Conservation (phyloP, 2,888 invertebrate species). For the Eilema sororculum region DNA sequence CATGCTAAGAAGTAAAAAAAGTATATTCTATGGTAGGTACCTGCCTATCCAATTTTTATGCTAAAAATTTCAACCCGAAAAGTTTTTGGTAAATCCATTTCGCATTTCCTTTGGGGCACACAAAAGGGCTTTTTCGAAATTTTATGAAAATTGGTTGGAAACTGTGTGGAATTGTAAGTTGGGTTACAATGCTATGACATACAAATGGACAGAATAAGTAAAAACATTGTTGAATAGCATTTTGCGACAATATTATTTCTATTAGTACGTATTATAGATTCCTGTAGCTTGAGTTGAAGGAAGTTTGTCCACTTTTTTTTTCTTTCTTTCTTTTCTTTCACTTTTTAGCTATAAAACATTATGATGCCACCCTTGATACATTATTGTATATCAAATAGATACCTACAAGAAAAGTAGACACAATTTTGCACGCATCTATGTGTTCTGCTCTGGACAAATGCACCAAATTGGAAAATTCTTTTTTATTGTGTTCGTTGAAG, state of each 20-base stretch:
- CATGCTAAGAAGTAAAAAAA: too few relatives aligned
- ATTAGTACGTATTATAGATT: not conserved
- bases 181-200: constrained; percentile 23
- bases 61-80: constrained; percentile 31
- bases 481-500: too few relatives aligned
- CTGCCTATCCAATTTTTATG: constrained; percentile 32
- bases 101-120: constrained; percentile 31
- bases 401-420: too few relatives aligned
- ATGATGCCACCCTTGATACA: too few relatives aligned
- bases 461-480: too few relatives aligned
- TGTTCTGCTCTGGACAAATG: too few relatives aligned
- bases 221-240: not conserved
- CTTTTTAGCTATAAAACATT: too few relatives aligned
- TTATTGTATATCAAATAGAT: too few relatives aligned
- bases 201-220: not conserved
- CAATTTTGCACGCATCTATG: too few relatives aligned
- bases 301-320: too few relatives aligned
- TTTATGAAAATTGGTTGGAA: constrained; percentile 38
- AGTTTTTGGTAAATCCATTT: constrained; percentile 36
- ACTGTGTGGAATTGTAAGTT: constrained; percentile 28
- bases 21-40: constrained; percentile 28
- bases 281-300: too few relatives aligned
- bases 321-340: too few relatives aligned
- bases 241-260: not conserved
- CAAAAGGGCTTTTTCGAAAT: constrained; percentile 38